A percentile compares a stretch with the other conserved stretches of the same genome.
These are phyloP conservation scores for Drosophila subquinaria DNA, from an alignment of 2,888 invertebrate species.

Conservation along the genomic window DNA sequence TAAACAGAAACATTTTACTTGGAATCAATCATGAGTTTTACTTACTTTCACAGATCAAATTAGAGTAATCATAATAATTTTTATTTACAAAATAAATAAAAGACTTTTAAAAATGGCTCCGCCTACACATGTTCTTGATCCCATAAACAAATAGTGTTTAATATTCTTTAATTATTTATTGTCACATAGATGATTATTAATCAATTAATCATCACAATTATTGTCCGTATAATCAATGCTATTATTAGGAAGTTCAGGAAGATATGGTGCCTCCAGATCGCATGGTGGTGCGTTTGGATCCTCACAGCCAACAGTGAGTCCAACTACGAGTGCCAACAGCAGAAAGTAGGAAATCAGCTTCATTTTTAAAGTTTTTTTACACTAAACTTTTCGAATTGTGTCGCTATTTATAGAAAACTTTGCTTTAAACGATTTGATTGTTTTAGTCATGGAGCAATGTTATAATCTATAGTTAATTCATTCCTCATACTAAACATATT, in stretches of 20 bases:
- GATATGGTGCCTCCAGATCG: too few species aligned
- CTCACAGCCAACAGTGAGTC: not conserved
- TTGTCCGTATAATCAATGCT: too few species aligned
- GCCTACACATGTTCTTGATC: too few species aligned
- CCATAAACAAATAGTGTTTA: not conserved
- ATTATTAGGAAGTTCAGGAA: too few species aligned
- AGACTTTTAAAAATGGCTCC: too few species aligned
- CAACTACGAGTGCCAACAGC: not conserved
- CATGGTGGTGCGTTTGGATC: too few species aligned
- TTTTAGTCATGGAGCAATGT: not conserved
- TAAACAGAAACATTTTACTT: slow-evolving; percentile 64
- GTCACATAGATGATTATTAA: too few species aligned
- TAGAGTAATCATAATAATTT: too few species aligned
- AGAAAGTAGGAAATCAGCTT: not conserved
- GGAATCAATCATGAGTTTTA: slow-evolving; percentile 12
- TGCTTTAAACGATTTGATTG: not conserved
- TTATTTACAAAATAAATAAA: too few species aligned
- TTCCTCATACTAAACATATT: not conserved
- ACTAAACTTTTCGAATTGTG: not conserved
- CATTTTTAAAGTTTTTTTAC: not conserved
- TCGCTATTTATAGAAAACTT: not conserved
- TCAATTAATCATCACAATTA: too few species aligned
- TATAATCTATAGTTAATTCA: not conserved
- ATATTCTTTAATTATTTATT: too few species aligned
- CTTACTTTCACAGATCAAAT: not conserved